Evolutionary conservation across 2,888 invertebrate species (phyloP), one percentile per base, ranked within the genome.

Genomic region (Monochamus alternatus): DNA sequence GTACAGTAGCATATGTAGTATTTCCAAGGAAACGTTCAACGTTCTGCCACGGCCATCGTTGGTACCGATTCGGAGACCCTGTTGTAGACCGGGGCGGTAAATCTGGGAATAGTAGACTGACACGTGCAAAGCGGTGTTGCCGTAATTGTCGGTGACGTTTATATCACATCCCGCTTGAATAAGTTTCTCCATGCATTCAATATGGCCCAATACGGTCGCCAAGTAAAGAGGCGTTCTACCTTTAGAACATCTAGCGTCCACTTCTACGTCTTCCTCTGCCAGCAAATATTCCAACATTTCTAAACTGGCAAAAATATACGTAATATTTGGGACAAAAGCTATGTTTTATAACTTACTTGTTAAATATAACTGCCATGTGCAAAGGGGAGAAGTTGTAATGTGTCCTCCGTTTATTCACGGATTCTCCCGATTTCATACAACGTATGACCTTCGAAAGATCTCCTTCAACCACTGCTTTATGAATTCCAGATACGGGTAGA

Each of bases 1-100:
- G 78, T 82, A 85, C 5, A 87, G 74, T 30, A 87, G 72, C 84
- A 85, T 82, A 70, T 83, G 83, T 14, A 85, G 79, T 30, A 80
- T 75, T 77, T 86, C 84, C 7, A 83, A 47, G 69, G 76, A 80
- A n/a, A 63, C 69, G 9, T 75, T 69, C 22, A 87, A 76, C 3
- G 85, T 83, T 4, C 85, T 83, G 22, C 83, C 83, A 10, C 76
- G 78, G 55, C 77, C 78, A 63, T 77, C 80, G 78, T 85, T 84
- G 63, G 59, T 51, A 75, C 86, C 78, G 5, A 85, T 59, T 52
- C 84, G 72, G 8, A 86, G 86, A n/a, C 84, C 85, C 58, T 80
- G 81, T 69, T 79, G 64, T 58, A 86, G 78, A 47, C 86, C 73
- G 51, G 82, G 68, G 51, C 78, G 77, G 0, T 79, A 78, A 30